A percentile compares a stretch with the other conserved stretches of the same genome.
phyloP scores from a whole-genome alignment of 2,888 invertebrate genomes.

The Drosophila sordidula region DNA sequence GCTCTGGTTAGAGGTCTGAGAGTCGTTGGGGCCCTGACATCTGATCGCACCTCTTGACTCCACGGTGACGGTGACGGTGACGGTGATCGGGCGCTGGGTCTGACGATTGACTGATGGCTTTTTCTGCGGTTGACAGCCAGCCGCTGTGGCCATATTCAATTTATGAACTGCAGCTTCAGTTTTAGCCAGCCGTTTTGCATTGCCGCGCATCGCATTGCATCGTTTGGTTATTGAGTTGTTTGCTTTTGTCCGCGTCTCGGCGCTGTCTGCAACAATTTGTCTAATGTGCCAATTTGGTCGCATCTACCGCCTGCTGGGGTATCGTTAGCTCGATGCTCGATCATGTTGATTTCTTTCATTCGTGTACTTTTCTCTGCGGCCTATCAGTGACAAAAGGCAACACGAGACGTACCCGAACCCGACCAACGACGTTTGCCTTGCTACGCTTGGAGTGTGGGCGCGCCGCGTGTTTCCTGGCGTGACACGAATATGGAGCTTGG shows the following conservation, averaged over 20 bases:
- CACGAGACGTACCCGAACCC: constrained; percentile 28
- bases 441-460: background rate
- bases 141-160: constrained; percentile 47
- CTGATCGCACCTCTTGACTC: constrained; percentile 73
- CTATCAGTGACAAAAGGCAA: constrained; percentile 76
- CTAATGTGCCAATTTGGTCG: constrained; percentile 80
- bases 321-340: constrained; percentile 58
- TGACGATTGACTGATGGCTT: constrained; percentile 62
- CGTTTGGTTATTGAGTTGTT: constrained; percentile 72
- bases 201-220: constrained; percentile 12
- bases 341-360: constrained; percentile 66
- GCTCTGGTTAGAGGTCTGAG: constrained; percentile 36
- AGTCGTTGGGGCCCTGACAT: constrained; percentile 54
- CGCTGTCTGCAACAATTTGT: constrained; percentile 72
- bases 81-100: constrained; percentile 11
- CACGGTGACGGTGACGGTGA: constrained; percentile 13
- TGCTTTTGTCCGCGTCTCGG: constrained; percentile 14
- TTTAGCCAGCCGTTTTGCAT: constrained; percentile 34
- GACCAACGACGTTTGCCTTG: constrained; percentile 5
- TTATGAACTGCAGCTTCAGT: constrained; percentile 58
- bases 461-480: constrained; percentile 6
- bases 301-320: constrained; percentile 50
- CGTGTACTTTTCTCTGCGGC: constrained; percentile 48
- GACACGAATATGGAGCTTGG: constrained; percentile 16
- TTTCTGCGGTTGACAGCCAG: constrained; percentile 45